Conservation (phyloP, 2,113 vertebrate genomes). For the Genyomyrus donnyi region DNA sequence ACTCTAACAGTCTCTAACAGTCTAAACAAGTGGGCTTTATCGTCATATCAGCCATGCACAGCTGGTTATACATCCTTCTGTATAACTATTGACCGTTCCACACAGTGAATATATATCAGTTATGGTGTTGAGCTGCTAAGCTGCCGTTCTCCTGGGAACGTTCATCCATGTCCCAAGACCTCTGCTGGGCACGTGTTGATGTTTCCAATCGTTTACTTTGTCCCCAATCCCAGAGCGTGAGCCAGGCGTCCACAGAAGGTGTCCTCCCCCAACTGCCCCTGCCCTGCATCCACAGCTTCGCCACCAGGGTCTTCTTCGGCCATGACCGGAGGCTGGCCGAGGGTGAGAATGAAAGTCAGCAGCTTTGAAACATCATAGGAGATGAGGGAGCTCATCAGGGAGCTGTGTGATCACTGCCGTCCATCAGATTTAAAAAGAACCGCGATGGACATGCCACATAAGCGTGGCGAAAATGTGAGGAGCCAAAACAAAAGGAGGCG, state of each 20-base stretch:
- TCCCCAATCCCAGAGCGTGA: slow-evolving; percentile 26
- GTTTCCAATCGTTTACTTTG: neutral
- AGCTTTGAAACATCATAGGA: neutral
- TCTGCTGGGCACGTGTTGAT: neutral
- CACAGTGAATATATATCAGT: neutral
- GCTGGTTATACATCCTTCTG: neutral
- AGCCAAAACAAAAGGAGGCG: neutral
- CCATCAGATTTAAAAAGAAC: neutral
- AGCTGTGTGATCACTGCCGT: neutral
- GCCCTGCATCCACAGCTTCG: slow-evolving; percentile 80
- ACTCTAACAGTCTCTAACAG: neutral
- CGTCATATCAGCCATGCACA: neutral
- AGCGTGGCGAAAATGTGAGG: neutral
- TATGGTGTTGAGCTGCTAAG: neutral
- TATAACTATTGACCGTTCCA: neutral
- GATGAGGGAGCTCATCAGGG: neutral
- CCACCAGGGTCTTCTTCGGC: slow-evolving; percentile 90
- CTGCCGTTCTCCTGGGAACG: neutral
- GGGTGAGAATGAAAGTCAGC: slow-evolving; percentile 61
- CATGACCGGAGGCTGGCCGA: slow-evolving; percentile 86
- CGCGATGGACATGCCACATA: too few species aligned
- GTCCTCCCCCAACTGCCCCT: slow-evolving; percentile 83
- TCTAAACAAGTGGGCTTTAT: neutral
- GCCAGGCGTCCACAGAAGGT: slow-evolving; percentile 28
- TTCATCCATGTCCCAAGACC: neutral